A percentile compares a stretch with the other conserved stretches of the same genome.
Evolutionary conservation across 2,797 vertebrate species (phyloP).

Genomic region (Pseudochirops cupreus): DNA sequence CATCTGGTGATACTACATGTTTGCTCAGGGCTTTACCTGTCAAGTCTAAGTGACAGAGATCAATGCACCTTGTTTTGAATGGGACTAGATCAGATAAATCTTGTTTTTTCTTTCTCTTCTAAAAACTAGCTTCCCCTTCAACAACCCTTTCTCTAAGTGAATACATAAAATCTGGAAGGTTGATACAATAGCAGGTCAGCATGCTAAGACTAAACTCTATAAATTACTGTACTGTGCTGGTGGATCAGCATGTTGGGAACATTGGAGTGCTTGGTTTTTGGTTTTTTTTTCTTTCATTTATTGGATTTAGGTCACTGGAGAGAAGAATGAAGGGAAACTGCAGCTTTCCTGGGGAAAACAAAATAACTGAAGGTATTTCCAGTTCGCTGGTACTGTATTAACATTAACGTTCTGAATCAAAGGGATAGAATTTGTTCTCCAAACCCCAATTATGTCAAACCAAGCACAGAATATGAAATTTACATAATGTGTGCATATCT

Average conservation of each 20-base stretch:
- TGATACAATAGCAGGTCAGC: constrained; percentile 14
- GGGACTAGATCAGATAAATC: constrained; percentile 62
- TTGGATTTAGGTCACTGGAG: constrained; percentile 44
- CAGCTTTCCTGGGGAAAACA: neutral
- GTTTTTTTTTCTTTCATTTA: neutral
- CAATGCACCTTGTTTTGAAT: constrained; percentile 56
- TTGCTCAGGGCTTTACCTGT: constrained; percentile 54
- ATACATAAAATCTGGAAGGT: constrained; percentile 47
- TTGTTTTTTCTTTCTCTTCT: constrained; percentile 58
- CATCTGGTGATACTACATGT: constrained; percentile 24
- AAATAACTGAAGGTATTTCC: neutral
- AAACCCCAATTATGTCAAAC: neutral
- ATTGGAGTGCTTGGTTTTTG: neutral
- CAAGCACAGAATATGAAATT: neutral
- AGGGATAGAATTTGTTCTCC: neutral
- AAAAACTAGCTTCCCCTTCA: constrained; percentile 40
- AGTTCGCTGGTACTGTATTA: neutral
- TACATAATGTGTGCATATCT: neutral
- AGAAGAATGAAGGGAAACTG: constrained; percentile 29
- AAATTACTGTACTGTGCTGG: neutral
- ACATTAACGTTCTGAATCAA: neutral
- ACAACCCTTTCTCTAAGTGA: constrained; percentile 27
- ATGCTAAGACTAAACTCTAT: constrained; percentile 34
- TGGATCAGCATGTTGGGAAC: neutral
- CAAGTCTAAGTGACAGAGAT: constrained; percentile 61